Evolutionary conservation across 2,113 vertebrate genomes (phyloP), one percentile per base, ranked within the genome.

Genomic region (Oryzias celebensis): DNA sequence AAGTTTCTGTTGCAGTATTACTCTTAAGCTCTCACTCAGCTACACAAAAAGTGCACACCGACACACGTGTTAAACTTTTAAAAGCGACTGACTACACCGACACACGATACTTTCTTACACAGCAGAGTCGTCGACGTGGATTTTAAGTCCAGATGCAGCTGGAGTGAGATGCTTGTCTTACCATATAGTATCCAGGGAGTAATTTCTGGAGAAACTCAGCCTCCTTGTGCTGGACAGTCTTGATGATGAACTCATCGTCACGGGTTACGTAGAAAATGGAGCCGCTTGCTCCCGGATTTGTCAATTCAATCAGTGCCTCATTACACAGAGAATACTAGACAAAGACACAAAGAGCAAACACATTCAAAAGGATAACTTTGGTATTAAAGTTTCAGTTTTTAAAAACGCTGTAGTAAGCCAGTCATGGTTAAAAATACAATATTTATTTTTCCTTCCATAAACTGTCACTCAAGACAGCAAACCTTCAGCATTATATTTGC

Each of bases 161-260:
- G 20, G 8, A 53, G 3, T 18, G 42, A 52, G 23, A 4, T 28
- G 14, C 22, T 52, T 42, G 36, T 84, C 93, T 45, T 18, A 98
- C 97, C 97, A 99, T 98, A 57, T 98, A 99, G 86, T 99, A 99
- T 45, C 97, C 97, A 0, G 97, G 97, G n/a, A 99, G 95, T 42
- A 99, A 90, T 69, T 99, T 99, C 93, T 99, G 97, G 1, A 99
- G 90, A 82, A 99, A 99, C 86, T 99, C 97, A 0, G 97, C 97
- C 78, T 99, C 97, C 74, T 99, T 99, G 81, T 98, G 95, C 91
- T 93, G 94, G 58, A 99, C 96, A 0, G 97, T 99, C 90, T 99
- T 99, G 80, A 99, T 95, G 89, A 99, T 98, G 85, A 99, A 99
- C 81, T 98, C 97, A 1, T 99, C 97, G 0, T 99, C 97, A 0